These are phyloP conservation scores for Malurus leucopterus DNA, from an alignment of 2,797 vertebrate species.

Conservation along the genomic window DNA sequence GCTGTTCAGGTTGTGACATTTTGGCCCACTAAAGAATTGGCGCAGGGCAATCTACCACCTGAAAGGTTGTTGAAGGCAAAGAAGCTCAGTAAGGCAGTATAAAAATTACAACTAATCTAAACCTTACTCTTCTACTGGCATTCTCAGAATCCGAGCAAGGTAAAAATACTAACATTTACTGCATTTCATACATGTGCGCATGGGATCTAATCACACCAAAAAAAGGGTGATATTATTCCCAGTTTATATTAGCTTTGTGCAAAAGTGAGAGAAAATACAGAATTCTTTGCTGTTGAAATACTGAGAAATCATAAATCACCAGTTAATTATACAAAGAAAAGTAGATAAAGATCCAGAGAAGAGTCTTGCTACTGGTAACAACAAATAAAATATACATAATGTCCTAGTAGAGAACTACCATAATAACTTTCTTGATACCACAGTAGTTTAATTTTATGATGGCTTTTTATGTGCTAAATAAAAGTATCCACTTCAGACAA, in stretches of 20 bases:
- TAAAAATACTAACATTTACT: background rate
- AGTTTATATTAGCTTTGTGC: background rate
- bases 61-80: background rate
- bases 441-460: background rate
- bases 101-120: constrained; percentile 1
- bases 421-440: background rate
- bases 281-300: background rate
- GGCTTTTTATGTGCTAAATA: background rate
- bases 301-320: background rate
- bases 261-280: background rate
- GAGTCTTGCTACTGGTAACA: background rate
- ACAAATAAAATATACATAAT: background rate
- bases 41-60: background rate
- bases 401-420: background rate
- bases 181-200: background rate
- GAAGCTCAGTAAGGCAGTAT: background rate
- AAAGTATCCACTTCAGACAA: background rate
- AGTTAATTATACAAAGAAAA: background rate
- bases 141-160: background rate
- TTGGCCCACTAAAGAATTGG: background rate
- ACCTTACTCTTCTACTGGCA: background rate
- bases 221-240: background rate
- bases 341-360: background rate
- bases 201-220: background rate
- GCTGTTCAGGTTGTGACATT: background rate